Conservation (phyloP, 2,888 invertebrate species). For the Cephus rjabovi region DNA sequence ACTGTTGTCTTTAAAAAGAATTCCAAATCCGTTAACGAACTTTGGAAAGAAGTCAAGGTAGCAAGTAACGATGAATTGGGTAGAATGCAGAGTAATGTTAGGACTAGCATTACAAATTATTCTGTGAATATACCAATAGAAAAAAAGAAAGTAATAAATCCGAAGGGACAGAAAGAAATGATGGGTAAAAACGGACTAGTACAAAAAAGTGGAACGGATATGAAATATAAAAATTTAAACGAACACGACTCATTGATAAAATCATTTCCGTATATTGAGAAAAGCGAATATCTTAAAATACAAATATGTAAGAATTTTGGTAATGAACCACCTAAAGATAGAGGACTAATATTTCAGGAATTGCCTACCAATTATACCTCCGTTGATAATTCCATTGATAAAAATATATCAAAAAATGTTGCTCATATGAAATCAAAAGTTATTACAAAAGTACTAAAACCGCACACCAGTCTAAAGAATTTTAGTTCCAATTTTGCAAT, state of each 20-base stretch:
- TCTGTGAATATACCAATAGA: constrained; percentile 1
- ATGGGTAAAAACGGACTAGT: background rate
- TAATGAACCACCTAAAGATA: background rate
- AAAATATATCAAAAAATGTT: background rate
- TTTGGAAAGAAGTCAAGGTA: background rate
- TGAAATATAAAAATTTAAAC: constrained; percentile 5
- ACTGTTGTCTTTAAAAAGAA: constrained; percentile 1
- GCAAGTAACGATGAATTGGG: background rate
- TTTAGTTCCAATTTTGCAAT: background rate
- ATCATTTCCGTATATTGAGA: constrained; percentile 13
- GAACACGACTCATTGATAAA: background rate
- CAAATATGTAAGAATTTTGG: constrained; percentile 17
- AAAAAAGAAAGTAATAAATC: background rate
- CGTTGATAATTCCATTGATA: background rate
- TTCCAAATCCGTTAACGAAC: constrained; percentile 17
- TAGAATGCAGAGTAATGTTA: background rate
- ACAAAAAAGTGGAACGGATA: background rate
- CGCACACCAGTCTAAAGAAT: background rate
- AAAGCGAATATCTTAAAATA: constrained; percentile 16
- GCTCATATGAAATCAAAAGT: background rate
- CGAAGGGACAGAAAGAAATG: constrained; percentile 6
- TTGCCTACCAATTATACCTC: constrained; percentile 22
- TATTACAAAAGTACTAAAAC: background rate
- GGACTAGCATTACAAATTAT: background rate
- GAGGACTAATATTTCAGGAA: constrained; percentile 25